Conservation (phyloP, 2,113 vertebrate species). For the Grammomys dolichurus region DNA sequence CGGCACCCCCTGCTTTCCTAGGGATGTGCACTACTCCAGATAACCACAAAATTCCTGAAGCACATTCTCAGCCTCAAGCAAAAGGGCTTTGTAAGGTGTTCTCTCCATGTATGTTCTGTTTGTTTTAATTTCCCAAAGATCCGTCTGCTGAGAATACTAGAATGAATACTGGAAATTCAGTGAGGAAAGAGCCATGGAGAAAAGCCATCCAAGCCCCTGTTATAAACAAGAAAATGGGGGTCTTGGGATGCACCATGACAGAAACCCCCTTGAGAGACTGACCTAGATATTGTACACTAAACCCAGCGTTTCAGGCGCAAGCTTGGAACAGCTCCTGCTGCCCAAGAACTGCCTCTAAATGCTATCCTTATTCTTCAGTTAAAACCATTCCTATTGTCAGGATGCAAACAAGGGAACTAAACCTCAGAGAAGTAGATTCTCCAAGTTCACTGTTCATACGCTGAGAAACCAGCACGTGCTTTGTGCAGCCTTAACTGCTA, state of each 20-base stretch:
- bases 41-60: slow-evolving; percentile 6
- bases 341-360: background rate
- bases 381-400: background rate
- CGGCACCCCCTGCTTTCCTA: background rate
- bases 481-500: background rate
- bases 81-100: slow-evolving; percentile 16
- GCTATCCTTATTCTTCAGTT: background rate
- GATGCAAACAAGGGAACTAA: background rate
- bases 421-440: background rate
- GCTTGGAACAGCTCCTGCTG: background rate
- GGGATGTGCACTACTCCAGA: background rate
- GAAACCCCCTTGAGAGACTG: background rate
- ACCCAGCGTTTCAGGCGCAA: background rate
- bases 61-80: slow-evolving; percentile 59
- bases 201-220: background rate
- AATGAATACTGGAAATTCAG: slow-evolving; percentile 58
- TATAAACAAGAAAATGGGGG: background rate
- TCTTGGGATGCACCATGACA: background rate
- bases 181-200: slow-evolving; percentile 33
- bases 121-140: slow-evolving; percentile 75
- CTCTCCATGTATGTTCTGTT: background rate
- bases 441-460: background rate
- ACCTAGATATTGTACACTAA: background rate
- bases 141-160: slow-evolving; percentile 55
- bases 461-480: background rate